Percentiles rank a stretch among this genome's conserved stretches.
Conservation (phyloP, 2,888 invertebrate genomes). For the Platycheirus albimanus region DNA sequence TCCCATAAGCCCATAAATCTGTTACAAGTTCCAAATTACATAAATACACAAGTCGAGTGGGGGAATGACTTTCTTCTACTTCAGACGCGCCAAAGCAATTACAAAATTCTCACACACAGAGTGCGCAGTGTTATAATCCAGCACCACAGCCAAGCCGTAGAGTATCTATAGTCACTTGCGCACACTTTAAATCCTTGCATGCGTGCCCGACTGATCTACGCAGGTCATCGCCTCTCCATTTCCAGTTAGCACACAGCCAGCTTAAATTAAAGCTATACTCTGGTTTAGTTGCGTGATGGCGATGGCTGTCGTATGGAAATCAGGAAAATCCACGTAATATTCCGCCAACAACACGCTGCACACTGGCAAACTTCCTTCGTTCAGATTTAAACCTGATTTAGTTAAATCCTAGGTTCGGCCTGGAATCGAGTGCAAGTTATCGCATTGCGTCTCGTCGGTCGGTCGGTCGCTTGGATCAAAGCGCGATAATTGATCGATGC, state of each 20-base stretch:
- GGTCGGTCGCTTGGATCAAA: conserved; percentile 57
- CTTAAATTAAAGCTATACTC: conserved; percentile 13
- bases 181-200: conserved; percentile 53
- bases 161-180: no score
- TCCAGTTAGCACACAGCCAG: not conserved
- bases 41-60: conserved; percentile 53
- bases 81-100: conserved; percentile 64
- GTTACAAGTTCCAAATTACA: conserved; percentile 57
- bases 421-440: conserved; percentile 42
- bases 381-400: not conserved
- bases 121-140: conserved; percentile 8
- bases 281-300: conserved; percentile 33
- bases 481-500: conserved; percentile 72
- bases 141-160: not conserved
- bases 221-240: conserved; percentile 45
- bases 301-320: conserved; percentile 60
- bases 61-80: conserved; percentile 65
- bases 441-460: not conserved
- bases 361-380: no score
- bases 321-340: conserved; percentile 51
- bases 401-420: conserved; percentile 46
- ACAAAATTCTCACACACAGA: conserved; percentile 65
- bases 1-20: conserved; percentile 64
- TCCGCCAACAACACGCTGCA: conserved; percentile 64
- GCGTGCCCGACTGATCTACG: conserved; percentile 65